Evolutionary conservation across 2,113 vertebrate species (phyloP).

Genomic region (Castor canadensis): DNA sequence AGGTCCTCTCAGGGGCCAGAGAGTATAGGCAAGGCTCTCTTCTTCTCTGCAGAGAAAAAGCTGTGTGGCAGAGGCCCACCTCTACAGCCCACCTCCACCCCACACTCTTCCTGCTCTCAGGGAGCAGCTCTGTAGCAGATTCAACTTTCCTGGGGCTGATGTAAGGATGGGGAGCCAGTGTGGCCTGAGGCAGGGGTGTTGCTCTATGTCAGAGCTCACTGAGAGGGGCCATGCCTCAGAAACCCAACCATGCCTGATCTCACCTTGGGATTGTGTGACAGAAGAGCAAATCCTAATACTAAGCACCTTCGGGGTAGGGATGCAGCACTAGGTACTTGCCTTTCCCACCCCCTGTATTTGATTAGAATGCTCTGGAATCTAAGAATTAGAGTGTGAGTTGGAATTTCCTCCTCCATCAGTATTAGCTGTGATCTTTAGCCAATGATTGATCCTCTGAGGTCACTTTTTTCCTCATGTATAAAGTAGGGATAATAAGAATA

Average conservation of each 20-base stretch:
- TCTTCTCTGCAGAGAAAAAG: neutral
- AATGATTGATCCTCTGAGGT: neutral
- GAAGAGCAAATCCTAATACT: neutral
- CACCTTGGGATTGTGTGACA: neutral
- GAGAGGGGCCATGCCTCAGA: neutral
- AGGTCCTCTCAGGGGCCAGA: accelerated
- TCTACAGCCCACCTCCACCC: neutral
- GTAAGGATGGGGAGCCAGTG: accelerated
- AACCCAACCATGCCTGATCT: no score
- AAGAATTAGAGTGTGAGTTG: neutral
- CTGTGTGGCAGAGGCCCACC: no score
- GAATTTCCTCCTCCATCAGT: neutral
- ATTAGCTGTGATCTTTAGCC: neutral
- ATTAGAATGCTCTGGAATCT: neutral
- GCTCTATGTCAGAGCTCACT: neutral
- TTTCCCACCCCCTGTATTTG: neutral
- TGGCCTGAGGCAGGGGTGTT: neutral
- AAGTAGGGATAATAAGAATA: neutral
- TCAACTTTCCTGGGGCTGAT: neutral
- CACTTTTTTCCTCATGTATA: neutral
- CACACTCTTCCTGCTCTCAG: accelerated
- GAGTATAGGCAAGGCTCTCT: neutral
- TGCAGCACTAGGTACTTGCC: neutral
- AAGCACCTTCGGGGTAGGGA: accelerated
- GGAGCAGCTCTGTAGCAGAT: neutral